Base-by-base conservation (phyloP, 2,797 vertebrate genomes). In the Parambassis ranga region DNA sequence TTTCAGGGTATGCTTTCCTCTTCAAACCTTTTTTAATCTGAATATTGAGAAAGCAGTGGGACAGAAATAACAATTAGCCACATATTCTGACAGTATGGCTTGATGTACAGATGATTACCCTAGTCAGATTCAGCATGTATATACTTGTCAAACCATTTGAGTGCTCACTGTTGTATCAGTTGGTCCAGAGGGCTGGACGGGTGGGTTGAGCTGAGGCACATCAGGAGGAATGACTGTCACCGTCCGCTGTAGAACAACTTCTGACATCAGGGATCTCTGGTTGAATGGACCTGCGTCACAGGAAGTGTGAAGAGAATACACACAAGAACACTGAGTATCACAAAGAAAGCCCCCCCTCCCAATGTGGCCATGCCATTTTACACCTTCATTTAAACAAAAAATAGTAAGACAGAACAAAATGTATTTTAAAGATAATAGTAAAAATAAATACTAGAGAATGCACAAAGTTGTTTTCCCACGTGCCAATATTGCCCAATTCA, bases 1-100 rank as follows among this genome's bases (percentile, higher is more conserved):
- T 91, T 24, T 93, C 90, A 7, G 92, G 89, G 61, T 95, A 93
- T 42, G 92, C 90, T 86, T 95, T 97, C 79, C 94, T 93, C 87
- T 96, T 99, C 24, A 95, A 89, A 28, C 91, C 91, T 55, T 89
- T 96, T 75, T 92, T 93, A 30, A 81, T 77, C 95, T 96, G 73
- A 65, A 83, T 22, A 42, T 36, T 42, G 1, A 49, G 10, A 66
- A 10, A 41, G 3, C 7, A 50, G 3, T 14, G 23, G n/a, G 6
- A 22, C 5, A 41, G 44, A 20, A 39, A 20, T 33, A 10, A 27
- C 3, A 2, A n/a, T 14, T 26, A 13, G 4, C 32, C 56, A 8
- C 5, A 7, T 3, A 27, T 18, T 62, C 0, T 43, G 15, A 39
- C 19, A 51, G n/a, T n/a, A n/a, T n/a, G n/a, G n/a, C n/a, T n/a